Evolutionary conservation across 1,140 invertebrate genomes (phyloP).

Genomic region (Philopotamus ludificatus): DNA sequence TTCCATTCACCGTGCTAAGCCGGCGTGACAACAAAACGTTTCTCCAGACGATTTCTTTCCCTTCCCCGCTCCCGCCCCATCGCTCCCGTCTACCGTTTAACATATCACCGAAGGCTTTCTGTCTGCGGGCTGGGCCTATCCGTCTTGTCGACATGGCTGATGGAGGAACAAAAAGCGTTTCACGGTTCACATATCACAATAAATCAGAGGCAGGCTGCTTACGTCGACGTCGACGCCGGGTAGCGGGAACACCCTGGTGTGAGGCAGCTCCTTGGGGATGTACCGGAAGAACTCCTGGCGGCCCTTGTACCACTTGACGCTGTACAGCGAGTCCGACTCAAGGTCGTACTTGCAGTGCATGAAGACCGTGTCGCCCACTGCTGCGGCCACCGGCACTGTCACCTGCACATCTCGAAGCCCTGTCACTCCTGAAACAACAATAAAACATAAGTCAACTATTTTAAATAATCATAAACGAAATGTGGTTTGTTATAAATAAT

Average conservation of each 20-base stretch:
- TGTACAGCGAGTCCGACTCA: conserved; percentile 67
- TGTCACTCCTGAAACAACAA: conserved; percentile 66
- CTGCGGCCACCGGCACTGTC: conserved; percentile 63
- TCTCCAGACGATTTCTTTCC: too few relatives aligned
- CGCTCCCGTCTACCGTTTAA: background rate
- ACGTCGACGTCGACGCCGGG: conserved; percentile 68
- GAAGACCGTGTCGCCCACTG: conserved; percentile 58
- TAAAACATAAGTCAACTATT: conserved; percentile 45
- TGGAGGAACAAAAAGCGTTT: conserved; percentile 4
- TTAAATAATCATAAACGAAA: too few relatives aligned
- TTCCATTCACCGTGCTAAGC: too few relatives aligned
- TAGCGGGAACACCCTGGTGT: conserved; percentile 65
- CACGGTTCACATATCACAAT: background rate
- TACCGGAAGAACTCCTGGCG: conserved; percentile 75
- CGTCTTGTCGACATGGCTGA: background rate
- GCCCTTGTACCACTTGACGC: conserved; percentile 84
- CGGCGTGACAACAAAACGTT: too few relatives aligned
- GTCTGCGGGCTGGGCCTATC: too few relatives aligned
- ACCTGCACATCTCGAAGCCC: conserved; percentile 63
- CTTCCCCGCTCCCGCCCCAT: background rate
- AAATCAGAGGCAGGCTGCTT: conserved; percentile 59
- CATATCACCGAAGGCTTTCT: background rate
- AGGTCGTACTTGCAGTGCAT: conserved; percentile 67
- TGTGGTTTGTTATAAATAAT: too few relatives aligned
- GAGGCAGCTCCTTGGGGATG: conserved; percentile 70